Evolutionary conservation across 1,140 invertebrate species (phyloP), one percentile per base, ranked within the genome.

Genomic region (Agrilus planipennis): DNA sequence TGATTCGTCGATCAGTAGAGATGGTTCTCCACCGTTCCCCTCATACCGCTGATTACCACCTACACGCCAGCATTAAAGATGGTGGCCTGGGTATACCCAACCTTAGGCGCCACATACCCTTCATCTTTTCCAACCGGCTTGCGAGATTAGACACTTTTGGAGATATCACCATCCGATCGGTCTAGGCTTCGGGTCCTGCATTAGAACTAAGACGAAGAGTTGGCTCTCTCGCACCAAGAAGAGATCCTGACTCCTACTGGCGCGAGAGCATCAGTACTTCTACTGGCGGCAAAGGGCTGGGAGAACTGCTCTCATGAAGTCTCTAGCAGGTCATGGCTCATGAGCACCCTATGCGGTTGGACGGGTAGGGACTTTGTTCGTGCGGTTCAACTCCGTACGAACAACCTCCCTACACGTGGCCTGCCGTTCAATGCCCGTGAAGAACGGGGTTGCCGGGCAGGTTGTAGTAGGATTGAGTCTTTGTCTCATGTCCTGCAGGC

Each of bases 41-140:
- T 1, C 39, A 49, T 10, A 51, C 45, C 1, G 42, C 40, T 0
- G 34, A 53, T 22, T 28, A 40, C 3, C 22, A 36, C 11, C n/a
- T 56, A 4, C 28, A 54, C 41, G 50, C 44, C 10, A 18, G 18
- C 2, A 30, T 45, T 0, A 32, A 40, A 14, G 50, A 54, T 18
- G 52, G 54, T 1, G 54, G 54, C 3, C 34, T 56, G 9, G 52
- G 52, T 7, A 19, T 54, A 2, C 12, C 22, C 11, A 16, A 41
- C 6, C 20, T 49, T n/a, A 2, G 44, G 12, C 12, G 6, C 4
- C 16, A 23, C 4, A 32, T 48, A 12, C 42, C 43, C 11, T 9
- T 29, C 4, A 36, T 45, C 10, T 32, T 34, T 3, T 15, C 14
- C 16, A 9, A 14, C 7, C 4, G 32, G 15, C 19, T 34, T 4